Evolutionary conservation across 2,797 vertebrate genomes (phyloP).

Genomic region (Pelodytes ibericus): DNA sequence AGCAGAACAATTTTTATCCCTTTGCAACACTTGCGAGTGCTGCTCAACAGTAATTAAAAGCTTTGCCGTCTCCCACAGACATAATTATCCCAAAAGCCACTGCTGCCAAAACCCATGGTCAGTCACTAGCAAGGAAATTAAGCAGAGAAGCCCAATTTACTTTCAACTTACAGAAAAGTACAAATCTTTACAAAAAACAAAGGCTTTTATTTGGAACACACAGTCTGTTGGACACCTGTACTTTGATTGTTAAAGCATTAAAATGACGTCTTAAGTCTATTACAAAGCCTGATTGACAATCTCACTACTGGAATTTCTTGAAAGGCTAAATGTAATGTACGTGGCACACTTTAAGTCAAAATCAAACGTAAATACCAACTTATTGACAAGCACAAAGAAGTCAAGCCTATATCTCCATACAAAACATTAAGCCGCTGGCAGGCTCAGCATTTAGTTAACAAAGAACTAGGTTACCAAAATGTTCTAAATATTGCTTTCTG

Average conservation of each 20-base stretch:
- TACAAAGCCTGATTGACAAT: not conserved
- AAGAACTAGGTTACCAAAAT: not conserved
- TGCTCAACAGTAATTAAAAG: constrained; percentile 15
- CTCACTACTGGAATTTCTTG: not conserved
- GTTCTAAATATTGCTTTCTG: constrained; percentile 38
- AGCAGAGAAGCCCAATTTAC: not conserved
- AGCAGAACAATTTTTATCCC: constrained; percentile 2
- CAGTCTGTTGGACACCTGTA: constrained; percentile 8
- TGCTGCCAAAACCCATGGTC: constrained; percentile 1
- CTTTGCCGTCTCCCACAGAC: constrained; percentile 17
- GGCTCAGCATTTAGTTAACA: not conserved
- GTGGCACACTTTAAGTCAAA: not conserved
- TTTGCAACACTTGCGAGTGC: constrained; percentile 12
- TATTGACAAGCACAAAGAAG: not conserved
- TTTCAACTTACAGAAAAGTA: constrained; percentile 3
- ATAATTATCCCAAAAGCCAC: constrained; percentile 9
- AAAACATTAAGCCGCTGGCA: not conserved
- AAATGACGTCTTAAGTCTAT: not conserved
- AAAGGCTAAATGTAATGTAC: not conserved
- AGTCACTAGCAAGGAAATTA: constrained; percentile 1
- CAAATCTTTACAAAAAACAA: constrained; percentile 2
- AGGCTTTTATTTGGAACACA: constrained; percentile 11
- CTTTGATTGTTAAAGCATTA: constrained; percentile 5
- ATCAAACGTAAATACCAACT: not conserved
- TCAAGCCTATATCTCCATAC: not conserved